These are phyloP conservation scores for Prostheceraeus crozeri DNA, from an alignment of 2,888 invertebrate genomes.

Conservation along the genomic window DNA sequence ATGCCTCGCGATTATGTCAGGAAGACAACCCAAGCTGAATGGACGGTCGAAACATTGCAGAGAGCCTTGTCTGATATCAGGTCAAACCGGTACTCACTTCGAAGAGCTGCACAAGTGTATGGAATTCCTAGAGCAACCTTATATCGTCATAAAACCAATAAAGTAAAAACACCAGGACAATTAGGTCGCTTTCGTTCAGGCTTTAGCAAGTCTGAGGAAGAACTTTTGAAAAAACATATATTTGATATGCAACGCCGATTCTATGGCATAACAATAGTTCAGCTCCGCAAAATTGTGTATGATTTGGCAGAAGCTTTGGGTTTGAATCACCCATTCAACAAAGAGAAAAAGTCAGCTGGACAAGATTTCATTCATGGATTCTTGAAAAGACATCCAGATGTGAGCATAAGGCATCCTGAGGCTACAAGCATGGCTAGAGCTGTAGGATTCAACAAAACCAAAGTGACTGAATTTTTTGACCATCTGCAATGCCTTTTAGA, in stretches of 20 bases:
- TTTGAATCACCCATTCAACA: constrained; percentile 34
- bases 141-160: constrained; percentile 2
- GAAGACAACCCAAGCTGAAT: constrained; percentile 9
- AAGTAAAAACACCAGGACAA: not conserved
- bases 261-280: constrained; percentile 1
- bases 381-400: constrained; percentile 26
- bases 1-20: not conserved
- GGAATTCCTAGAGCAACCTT: constrained; percentile 4
- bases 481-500: constrained; percentile 36
- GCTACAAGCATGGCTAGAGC: constrained; percentile 41
- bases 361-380: constrained; percentile 37
- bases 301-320: constrained; percentile 30
- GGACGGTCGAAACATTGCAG: not conserved
- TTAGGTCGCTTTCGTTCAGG: not conserved
- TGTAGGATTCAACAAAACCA: constrained; percentile 33
- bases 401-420: constrained; percentile 36
- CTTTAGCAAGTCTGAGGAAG: not conserved
- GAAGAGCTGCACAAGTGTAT: not conserved
- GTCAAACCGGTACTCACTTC: not conserved
- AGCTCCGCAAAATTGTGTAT: constrained; percentile 28
- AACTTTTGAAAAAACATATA: constrained; percentile 7
- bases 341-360: constrained; percentile 36
- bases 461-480: constrained; percentile 36
- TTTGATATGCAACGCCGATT: no score
- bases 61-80: not conserved